These are phyloP conservation scores for Coranthus polyacanthus DNA, from an alignment of 2,797 vertebrate genomes.

Conservation along the genomic window DNA sequence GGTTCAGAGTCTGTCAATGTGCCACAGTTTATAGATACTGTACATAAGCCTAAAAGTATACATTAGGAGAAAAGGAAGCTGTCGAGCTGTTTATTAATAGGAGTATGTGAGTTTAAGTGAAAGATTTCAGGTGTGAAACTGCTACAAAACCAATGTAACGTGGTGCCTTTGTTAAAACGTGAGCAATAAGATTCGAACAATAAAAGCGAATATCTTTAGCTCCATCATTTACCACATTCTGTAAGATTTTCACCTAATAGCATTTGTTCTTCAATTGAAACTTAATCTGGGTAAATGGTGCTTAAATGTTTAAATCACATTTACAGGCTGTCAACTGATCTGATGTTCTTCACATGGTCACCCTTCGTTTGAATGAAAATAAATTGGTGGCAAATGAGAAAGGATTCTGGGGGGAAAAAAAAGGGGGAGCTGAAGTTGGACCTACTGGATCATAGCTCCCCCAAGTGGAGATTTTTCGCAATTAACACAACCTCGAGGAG, in stretches of 20 bases:
- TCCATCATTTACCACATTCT: constrained; percentile 72
- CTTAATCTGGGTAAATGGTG: constrained; percentile 86
- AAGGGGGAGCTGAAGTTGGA: constrained; percentile 30
- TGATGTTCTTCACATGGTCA: constrained; percentile 86
- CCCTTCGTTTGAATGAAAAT: constrained; percentile 86
- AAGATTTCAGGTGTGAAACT: background rate
- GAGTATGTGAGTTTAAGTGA: constrained; percentile 19
- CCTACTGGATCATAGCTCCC: constrained; percentile 74
- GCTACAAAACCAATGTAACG: constrained; percentile 24
- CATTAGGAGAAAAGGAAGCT: constrained; percentile 13
- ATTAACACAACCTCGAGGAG: constrained; percentile 25
- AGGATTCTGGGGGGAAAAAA: constrained; percentile 55
- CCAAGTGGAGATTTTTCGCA: constrained; percentile 69
- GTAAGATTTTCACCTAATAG: constrained; percentile 82
- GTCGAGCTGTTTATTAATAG: constrained; percentile 35
- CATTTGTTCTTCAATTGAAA: constrained; percentile 86
- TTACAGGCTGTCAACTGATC: constrained; percentile 87
- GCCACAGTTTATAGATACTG: constrained; percentile 45
- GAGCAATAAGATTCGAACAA: constrained; percentile 50
- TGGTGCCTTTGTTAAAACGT: constrained; percentile 44
- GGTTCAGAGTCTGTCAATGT: constrained; percentile 57
- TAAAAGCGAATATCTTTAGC: constrained; percentile 62
- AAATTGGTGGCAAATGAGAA: constrained; percentile 82
- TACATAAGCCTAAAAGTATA: constrained; percentile 26
- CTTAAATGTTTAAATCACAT: constrained; percentile 89